Conservation (phyloP, 2,797 vertebrate species). For the Lepilemur ruficaudatus region DNA sequence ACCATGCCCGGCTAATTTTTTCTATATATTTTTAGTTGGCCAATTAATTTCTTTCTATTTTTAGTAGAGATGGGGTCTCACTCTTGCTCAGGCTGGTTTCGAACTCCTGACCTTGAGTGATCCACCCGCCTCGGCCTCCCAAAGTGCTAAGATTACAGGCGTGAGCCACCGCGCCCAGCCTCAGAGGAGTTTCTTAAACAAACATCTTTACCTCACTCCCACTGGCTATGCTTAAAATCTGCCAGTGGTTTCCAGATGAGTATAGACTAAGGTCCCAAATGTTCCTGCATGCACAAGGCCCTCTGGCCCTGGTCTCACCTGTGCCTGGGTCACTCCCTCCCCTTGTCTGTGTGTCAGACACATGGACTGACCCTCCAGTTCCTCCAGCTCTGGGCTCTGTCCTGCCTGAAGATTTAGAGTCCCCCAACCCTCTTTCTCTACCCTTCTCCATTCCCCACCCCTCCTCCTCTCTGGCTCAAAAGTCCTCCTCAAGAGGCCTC, state of each 20-base stretch:
- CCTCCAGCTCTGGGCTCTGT: too few relatives aligned
- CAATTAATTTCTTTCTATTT: too few relatives aligned
- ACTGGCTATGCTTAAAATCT: neutral
- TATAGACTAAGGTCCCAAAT: neutral
- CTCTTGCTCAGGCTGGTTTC: too few relatives aligned
- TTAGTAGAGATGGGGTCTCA: too few relatives aligned
- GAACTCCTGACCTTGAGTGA: too few relatives aligned
- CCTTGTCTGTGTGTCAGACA: neutral
- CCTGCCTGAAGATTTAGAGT: neutral
- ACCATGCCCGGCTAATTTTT: too few relatives aligned
- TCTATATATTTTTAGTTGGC: too few relatives aligned
- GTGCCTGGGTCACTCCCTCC: neutral
- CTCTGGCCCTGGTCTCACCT: neutral
- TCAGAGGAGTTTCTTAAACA: neutral
- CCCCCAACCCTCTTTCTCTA: too few relatives aligned
- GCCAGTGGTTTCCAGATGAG: neutral
- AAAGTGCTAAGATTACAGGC: too few relatives aligned
- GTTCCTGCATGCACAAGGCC: neutral
- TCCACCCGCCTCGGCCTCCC: too few relatives aligned
- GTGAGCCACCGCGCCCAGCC: too few relatives aligned
- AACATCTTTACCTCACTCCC: too few relatives aligned
- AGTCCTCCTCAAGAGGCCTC: neutral
- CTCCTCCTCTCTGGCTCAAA: neutral
- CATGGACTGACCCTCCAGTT: neutral
- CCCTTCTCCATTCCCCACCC: neutral